Conservation (phyloP, 2,888 invertebrate species). For the Drosophila infuscata region DNA sequence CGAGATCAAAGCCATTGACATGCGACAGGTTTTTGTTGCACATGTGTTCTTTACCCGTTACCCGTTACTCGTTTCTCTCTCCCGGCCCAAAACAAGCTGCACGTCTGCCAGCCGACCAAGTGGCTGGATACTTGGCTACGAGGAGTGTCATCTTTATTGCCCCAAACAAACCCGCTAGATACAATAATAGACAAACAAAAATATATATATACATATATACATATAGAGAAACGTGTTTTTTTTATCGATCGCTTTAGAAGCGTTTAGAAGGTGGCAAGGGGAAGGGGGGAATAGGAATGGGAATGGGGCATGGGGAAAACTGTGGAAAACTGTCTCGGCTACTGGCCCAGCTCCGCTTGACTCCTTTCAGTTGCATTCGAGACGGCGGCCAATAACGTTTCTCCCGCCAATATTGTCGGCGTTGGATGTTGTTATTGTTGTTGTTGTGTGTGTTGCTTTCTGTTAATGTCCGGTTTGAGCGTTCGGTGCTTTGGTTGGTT, state of each 20-base stretch:
- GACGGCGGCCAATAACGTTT: constrained; percentile 57
- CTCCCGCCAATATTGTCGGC: constrained; percentile 26
- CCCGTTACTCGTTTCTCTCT: constrained; percentile 34
- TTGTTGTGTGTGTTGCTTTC: constrained; percentile 14
- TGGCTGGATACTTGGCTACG: constrained; percentile 15
- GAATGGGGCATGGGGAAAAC: constrained; percentile 50
- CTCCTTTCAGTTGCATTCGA: constrained; percentile 80
- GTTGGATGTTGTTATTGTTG: constrained; percentile 24
- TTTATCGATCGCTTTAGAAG: constrained; percentile 48
- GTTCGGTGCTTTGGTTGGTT: constrained; percentile 8
- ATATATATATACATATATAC: neutral
- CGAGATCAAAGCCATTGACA: constrained; percentile 38
- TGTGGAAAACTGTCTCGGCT: constrained; percentile 42
- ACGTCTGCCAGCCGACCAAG: neutral
- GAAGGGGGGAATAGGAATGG: constrained; percentile 5
- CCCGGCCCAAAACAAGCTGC: constrained; percentile 38
- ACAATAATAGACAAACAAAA: constrained; percentile 30
- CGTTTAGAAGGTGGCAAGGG: constrained; percentile 12
- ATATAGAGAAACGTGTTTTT: constrained; percentile 52
- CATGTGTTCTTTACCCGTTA: constrained; percentile 16
- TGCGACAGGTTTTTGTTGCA: constrained; percentile 56
- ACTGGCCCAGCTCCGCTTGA: constrained; percentile 16
- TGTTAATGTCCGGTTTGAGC: constrained; percentile 20
- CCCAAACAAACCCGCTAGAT: constrained; percentile 9
- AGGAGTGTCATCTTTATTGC: constrained; percentile 46